Evolutionary conservation across 2,888 invertebrate genomes (phyloP), one percentile per base, ranked within the genome.

Genomic region (Nowickia ferox): DNA sequence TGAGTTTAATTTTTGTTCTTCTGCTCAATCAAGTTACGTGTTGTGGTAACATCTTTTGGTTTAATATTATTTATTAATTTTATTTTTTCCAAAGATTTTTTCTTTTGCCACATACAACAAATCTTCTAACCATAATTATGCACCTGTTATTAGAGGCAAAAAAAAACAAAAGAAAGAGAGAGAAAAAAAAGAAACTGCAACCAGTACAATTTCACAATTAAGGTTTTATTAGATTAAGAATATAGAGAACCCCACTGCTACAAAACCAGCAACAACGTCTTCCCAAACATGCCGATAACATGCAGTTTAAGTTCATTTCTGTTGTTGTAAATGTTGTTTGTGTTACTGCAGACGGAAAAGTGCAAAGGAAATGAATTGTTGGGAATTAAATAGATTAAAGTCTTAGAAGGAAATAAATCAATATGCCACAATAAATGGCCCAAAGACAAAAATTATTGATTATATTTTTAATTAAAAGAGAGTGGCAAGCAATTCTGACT

Each of bases 141-240:
- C 85, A 85, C 85, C 85, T 85, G 85, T 82, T 85, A 85, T 79
- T 79, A 82, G 78, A 71, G 38, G 17, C 17, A 81, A 17, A 17
- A 15, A 9, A 57, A 65, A 30, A n/a, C n/a, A 0, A 30, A 30
- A 30, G 6, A 30, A 30, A 30, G 30, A 5, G 6, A 5, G 30
- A 30, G 6, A 30, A 30, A 30, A 30, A 22, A 22, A 2, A 30
- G 5, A 30, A 0, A 6, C 30, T 30, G 6, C 22, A 74, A 66
- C n/a, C 65, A 59, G 51, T 74, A 66, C 80, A 59, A 68, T 81
- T 81, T 74, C 51, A 74, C 74, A 81, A 81, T 77, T 82, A 76
- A 77, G 48, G 71, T 76, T 76, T 68, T 74, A 68, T 81, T 81
- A 74, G 80, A 81, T 74, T 81, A 74, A 74, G 48, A 81, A 74